Conservation (phyloP, 2,797 vertebrate genomes). For the Coregonus ussuriensis region DNA sequence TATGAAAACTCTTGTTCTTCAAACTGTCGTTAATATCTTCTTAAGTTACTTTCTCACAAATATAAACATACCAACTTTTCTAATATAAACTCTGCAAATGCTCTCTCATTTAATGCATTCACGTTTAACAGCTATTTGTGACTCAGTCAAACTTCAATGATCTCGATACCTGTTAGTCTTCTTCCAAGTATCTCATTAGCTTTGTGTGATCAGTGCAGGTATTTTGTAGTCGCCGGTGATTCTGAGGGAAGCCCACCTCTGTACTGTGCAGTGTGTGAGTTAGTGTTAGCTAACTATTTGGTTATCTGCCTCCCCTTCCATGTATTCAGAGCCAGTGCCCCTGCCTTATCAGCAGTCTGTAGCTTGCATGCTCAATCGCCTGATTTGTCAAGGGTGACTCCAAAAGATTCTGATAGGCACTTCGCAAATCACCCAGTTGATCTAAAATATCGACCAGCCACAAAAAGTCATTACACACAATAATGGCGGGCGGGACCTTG, state of each 20-base stretch:
- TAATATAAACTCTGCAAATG: background rate
- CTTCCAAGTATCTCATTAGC: background rate
- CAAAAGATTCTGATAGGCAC: conserved; percentile 81
- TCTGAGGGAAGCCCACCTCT: conserved; percentile 41
- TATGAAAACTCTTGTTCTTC: background rate
- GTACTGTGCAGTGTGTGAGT: conserved; percentile 38
- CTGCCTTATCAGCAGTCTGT: conserved; percentile 78
- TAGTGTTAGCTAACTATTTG: conserved; percentile 42
- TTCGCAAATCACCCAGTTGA: conserved; percentile 82
- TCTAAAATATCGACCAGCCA: conserved; percentile 83
- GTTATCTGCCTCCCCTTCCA: conserved; percentile 53
- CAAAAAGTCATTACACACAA: conserved; percentile 83
- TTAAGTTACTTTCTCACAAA: background rate
- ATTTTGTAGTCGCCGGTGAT: conserved; percentile 18
- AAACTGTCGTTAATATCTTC: background rate
- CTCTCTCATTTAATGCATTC: background rate
- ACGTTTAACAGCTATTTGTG: conserved; percentile 24
- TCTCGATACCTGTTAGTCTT: background rate
- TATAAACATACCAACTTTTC: background rate
- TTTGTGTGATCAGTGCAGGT: conserved; percentile 39
- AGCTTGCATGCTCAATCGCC: conserved; percentile 76
- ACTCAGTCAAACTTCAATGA: background rate
- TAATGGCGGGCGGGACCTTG: conserved; percentile 81
- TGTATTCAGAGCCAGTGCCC: conserved; percentile 65
- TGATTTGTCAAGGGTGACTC: conserved; percentile 82